Conservation (phyloP, 2,888 invertebrate genomes). For the Aporophyla lueneburgensis region DNA sequence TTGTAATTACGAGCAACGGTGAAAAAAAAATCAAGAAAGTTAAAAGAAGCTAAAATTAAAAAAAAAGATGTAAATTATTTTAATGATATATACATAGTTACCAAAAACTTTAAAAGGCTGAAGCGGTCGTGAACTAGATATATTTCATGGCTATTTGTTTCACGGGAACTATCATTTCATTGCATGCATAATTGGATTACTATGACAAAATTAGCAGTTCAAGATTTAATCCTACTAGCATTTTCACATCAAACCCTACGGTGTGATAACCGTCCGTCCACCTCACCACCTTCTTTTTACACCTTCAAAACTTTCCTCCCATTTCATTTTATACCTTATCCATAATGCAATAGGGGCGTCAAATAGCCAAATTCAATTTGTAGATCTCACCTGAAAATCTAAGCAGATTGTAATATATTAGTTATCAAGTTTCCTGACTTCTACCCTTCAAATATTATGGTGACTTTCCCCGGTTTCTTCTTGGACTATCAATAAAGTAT, state of each 20-base stretch:
- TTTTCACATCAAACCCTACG: slow-evolving; percentile 19
- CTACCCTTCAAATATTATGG: slow-evolving; percentile 50
- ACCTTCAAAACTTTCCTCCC: slow-evolving; percentile 33
- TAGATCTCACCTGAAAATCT: slow-evolving; percentile 35
- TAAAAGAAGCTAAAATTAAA: too few relatives aligned
- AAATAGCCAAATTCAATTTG: slow-evolving; percentile 47
- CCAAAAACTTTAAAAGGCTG: not conserved
- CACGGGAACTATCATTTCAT: too few relatives aligned
- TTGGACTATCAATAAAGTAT: slow-evolving; percentile 46
- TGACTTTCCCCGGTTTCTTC: slow-evolving; percentile 29
- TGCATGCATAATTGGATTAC: not conserved
- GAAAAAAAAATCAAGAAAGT: not conserved
- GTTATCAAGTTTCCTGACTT: slow-evolving; percentile 60
- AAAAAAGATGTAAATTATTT: too few relatives aligned
- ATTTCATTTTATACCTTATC: slow-evolving; percentile 53
- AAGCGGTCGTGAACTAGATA: not conserved
- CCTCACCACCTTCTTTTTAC: slow-evolving; percentile 12
- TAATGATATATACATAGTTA: too few relatives aligned
- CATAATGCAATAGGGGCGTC: slow-evolving; percentile 51
- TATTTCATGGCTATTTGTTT: not conserved
- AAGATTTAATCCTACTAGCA: not conserved
- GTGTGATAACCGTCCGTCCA: slow-evolving; percentile 52
- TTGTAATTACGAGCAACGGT: not conserved
- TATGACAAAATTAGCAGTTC: not conserved
- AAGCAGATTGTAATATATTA: slow-evolving; percentile 62